Evolutionary conservation across 2,888 invertebrate genomes (phyloP), one percentile per base, ranked within the genome.

Genomic region (Epistrophe eligans): DNA sequence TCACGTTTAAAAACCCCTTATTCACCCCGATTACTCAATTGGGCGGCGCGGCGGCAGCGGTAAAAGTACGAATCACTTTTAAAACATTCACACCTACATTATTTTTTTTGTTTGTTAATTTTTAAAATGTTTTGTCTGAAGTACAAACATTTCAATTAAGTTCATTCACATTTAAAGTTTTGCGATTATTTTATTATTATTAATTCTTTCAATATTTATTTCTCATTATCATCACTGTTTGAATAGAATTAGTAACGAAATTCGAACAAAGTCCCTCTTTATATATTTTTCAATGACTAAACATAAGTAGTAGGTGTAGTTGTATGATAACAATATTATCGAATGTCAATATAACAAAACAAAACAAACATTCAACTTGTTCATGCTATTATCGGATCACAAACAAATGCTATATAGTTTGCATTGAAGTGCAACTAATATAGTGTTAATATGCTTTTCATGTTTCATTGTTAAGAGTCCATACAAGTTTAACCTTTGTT

Each of bases 271-370:
- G 52, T 15, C 24, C 52, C 24, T 55, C 52, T 24, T 28, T 55
- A 24, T 52, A 50, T 24, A 5, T 50, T 50, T 50, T 19, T 50
- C 2, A 50, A 19, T 50, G 19, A 13, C 7, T 7, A 13, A 28
- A 11, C 13, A 28, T 4, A 24, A 55, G 24, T 15, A 24, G 35
- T 32, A 4, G 4, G 32, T 32, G 5, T 7, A 32, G 5, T 28
- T 0, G 11, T 24, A 2, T 52, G 24, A 40, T 43, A 73, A 67
- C 32, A 73, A 67, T 67, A 50, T 74, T 80, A 80, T 60, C 80
- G 67, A 60, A 67, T 74, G 67, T 80, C 80, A 80, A 80, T 52
- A 74, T 57, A 38, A 24, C 3, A 24, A 9, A 24, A 62, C 13
- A 43, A 62, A 62, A 43, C 15, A 62, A 48, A 28, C 73, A 17